phyloP scores from a whole-genome alignment of 2,797 vertebrate genomes.

The Artibeus lituratus region DNA sequence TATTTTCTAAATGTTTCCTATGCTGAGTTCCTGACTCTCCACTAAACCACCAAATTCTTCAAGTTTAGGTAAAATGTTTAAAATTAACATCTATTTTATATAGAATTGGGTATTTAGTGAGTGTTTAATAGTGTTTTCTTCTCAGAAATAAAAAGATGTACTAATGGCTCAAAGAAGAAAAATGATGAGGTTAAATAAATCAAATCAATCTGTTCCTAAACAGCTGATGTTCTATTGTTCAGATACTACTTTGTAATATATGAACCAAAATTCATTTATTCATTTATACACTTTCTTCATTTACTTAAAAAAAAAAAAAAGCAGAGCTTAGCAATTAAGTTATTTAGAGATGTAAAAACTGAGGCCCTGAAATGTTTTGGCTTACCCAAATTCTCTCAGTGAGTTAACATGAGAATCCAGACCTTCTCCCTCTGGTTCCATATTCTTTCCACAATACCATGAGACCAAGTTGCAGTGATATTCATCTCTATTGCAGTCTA shows the following conservation, averaged over 20 bases:
- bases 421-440: background rate
- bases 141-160: slow-evolving; percentile 3
- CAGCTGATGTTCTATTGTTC: background rate
- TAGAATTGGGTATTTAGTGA: background rate
- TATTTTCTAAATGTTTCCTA: background rate
- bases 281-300: background rate
- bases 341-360: background rate
- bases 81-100: background rate
- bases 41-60: background rate
- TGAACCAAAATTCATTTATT: background rate
- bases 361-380: background rate
- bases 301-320: background rate
- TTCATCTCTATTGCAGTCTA: background rate
- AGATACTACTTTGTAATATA: background rate
- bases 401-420: background rate
- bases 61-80: background rate
- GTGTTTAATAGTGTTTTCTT: background rate
- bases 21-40: background rate
- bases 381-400: background rate
- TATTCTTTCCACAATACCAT: background rate
- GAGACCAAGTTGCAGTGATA: background rate
- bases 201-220: background rate
- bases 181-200: background rate
- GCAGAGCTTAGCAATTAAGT: background rate
- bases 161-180: background rate